Conservation (phyloP, 2,113 vertebrate species). For the Macaca fascicularis region T2T-MFA8v1.1 NC_088376.1:65602501-65603000, state of each 20-base stretch:
- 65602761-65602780: not conserved
- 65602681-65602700: not conserved
- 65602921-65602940: not conserved
- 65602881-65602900: not conserved
- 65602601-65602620: not conserved
- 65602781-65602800: not conserved
- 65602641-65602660: not conserved
- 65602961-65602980: not conserved
- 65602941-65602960: not conserved
- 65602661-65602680: not conserved
- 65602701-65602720: not conserved
- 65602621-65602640: not conserved
- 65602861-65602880: not conserved
- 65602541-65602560: not conserved
- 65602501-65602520: not conserved
- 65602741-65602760: not conserved
- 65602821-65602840: not conserved
- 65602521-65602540: not conserved
- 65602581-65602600: not conserved
- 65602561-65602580: not conserved
- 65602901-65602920: not conserved
- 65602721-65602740: not conserved
- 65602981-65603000: not conserved
- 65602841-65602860: not conserved
- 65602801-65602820: not conserved